Evolutionary conservation across 2,113 vertebrate species (phyloP), one percentile per base, ranked within the genome.

Genomic region (Apodemus speciosus): DNA sequence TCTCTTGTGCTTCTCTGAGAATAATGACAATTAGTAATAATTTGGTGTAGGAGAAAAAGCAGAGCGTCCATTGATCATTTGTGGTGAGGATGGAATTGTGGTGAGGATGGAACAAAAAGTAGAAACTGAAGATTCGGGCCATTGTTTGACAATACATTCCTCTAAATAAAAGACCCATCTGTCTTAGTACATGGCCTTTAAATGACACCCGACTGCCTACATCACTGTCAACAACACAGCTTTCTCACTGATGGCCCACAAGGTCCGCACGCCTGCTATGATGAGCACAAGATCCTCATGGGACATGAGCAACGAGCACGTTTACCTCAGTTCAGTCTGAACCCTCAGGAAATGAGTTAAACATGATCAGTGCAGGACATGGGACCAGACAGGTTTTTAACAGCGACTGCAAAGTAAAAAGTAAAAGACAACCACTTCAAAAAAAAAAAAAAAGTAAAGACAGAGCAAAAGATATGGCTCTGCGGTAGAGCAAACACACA

Each of bases 361-460:
- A 71, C 32, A 43, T 21, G 68, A 38, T 49, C 58, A 83, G 3
- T 46, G 77, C 64, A 43, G 53, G 3, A 80, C n/a, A 58, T 20
- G 77, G 8, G 56, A 11, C 27, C 66, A 35, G 23, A 71, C 0
- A 66, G 35, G 18, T 72, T 76, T 94, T 56, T 77, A 21, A 92
- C 30, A 40, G 51, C 20, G 46, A 80, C 38, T 76, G 21, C 21
- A 88, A 76, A 86, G 27, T 85, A 32, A 91, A 89, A 85, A 58
- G 43, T 46, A 46, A 46, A 46, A 46, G 43, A n/a, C n/a, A n/a
- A n/a, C n/a, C n/a, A n/a, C n/a, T n/a, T n/a, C 27, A 91, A 95
- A 92, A 43, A 40, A 94, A 95, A 83, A n/a, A n/a, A n/a, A 16
- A 58, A 13, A 3, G 43, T 46, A 62, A 76, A 90, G 89, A 68